A percentile compares a stretch with the other conserved stretches of the same genome.
phyloP scores from a whole-genome alignment of 2,113 vertebrate species.

The Conger conger region DNA sequence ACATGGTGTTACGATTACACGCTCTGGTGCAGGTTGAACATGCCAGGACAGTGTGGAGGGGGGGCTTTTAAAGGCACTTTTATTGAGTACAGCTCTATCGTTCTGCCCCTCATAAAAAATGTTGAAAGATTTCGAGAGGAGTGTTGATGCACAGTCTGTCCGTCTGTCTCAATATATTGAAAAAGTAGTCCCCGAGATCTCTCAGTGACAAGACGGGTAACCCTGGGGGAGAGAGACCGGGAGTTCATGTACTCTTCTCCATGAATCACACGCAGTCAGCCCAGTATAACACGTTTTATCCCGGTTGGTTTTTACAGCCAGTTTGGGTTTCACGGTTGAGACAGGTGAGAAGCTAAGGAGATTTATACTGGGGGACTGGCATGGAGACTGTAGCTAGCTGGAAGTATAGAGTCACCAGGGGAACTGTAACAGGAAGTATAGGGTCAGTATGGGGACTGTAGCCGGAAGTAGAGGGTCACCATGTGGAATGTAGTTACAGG shows the following conservation, averaged over 20 bases:
- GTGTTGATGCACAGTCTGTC: constrained; percentile 2
- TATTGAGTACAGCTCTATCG: constrained; percentile 70
- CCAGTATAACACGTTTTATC: constrained; percentile 9
- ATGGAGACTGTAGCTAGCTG: constrained; percentile 1
- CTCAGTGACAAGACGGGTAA: constrained; percentile 17
- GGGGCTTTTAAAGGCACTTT: constrained; percentile 70
- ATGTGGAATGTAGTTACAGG: background rate
- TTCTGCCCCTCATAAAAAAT: constrained; percentile 52
- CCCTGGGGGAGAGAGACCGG: background rate
- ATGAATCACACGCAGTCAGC: constrained; percentile 7
- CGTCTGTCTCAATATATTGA: constrained; percentile 7
- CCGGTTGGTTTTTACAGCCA: constrained; percentile 44
- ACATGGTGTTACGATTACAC: constrained; percentile 87
- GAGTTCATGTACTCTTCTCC: constrained; percentile 14
- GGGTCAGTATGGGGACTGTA: background rate
- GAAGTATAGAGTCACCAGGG: background rate
- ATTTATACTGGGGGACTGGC: constrained; percentile 43
- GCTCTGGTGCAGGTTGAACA: constrained; percentile 69
- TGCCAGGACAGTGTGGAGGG: constrained; percentile 66
- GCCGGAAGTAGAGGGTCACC: background rate
- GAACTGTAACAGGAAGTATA: background rate
- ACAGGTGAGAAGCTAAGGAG: constrained; percentile 57
- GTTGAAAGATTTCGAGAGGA: constrained; percentile 44
- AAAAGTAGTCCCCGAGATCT: background rate
- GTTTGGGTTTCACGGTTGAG: constrained; percentile 64